Evolutionary conservation across 2,797 vertebrate genomes (phyloP).

Genomic region (Denticeps clupeoides): DNA sequence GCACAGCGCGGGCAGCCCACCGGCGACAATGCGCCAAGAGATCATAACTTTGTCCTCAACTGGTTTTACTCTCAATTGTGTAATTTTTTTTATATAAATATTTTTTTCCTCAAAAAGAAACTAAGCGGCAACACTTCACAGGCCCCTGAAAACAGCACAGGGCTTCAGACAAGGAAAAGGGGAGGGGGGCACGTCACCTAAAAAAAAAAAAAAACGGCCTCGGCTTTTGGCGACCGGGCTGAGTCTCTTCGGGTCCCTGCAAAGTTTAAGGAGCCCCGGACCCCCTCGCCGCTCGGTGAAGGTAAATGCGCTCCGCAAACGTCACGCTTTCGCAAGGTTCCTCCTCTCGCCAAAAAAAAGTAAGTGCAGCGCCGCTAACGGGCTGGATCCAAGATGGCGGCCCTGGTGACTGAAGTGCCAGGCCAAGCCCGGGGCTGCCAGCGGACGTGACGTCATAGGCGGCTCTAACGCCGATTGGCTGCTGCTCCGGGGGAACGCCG

Average conservation of each 20-base stretch:
- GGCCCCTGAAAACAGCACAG: conserved; percentile 31
- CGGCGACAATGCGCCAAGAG: no score
- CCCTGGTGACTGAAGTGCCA: conserved; percentile 40
- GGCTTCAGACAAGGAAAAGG: conserved; percentile 25
- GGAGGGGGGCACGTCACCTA: conserved; percentile 21
- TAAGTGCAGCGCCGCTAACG: conserved; percentile 10
- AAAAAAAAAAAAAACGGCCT: no score
- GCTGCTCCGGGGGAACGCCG: conserved; percentile 10
- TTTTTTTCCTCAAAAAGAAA: no score
- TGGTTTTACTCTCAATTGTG: no score
- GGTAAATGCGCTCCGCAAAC: not conserved
- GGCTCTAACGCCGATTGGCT: conserved; percentile 35
- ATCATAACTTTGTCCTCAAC: no score
- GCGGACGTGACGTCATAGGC: conserved; percentile 50
- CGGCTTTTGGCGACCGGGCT: conserved; percentile 13
- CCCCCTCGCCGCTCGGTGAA: not conserved
- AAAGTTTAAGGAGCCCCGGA: conserved; percentile 4
- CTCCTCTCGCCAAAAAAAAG: conserved; percentile 25
- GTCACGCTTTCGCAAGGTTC: no score
- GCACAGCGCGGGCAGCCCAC: conserved; percentile 19
- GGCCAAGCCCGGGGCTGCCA: conserved; percentile 47
- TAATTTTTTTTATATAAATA: no score
- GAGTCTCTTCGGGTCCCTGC: conserved; percentile 4
- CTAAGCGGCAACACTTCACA: conserved; percentile 18
- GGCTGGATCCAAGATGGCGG: conserved; percentile 73